phyloP scores from a whole-genome alignment of 2,888 invertebrate species.

The Tribolium freemani region DNA sequence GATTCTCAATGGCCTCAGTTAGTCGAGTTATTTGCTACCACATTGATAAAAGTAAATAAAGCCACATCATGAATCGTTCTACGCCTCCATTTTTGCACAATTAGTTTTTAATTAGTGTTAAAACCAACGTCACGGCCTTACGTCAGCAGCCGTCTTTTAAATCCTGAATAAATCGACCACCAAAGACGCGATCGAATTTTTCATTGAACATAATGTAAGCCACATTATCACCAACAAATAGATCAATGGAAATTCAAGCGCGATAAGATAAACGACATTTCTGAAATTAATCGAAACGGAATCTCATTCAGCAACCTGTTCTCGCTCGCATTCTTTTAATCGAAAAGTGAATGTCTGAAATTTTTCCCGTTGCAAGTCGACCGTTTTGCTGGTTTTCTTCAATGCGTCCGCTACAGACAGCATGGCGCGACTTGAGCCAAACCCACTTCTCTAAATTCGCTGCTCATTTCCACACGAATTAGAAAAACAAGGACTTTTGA shows the following conservation, averaged over 20 bases:
- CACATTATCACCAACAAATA: background rate
- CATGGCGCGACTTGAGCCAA: constrained; percentile 14
- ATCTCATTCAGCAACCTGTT: constrained; percentile 8
- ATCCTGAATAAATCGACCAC: no score
- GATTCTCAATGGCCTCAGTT: no score
- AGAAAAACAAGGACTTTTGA: constrained; percentile 10
- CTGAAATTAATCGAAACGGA: background rate
- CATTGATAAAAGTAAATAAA: no score
- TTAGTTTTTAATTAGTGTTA: no score
- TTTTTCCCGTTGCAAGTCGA: background rate
- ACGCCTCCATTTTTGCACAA: no score
- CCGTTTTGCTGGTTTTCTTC: background rate
- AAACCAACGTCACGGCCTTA: no score
- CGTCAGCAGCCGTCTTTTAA: no score
- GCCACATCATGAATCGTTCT: no score
- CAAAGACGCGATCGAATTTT: no score
- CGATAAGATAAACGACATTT: background rate
- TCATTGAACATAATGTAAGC: background rate
- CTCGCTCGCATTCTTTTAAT: background rate
- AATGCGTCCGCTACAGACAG: constrained; percentile 12
- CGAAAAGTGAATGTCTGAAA: constrained; percentile 1
- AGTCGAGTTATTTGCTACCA: no score
- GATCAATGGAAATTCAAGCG: background rate
- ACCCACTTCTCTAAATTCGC: background rate
- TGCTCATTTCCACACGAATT: background rate